A percentile compares a stretch with the other conserved stretches of the same genome.
These are phyloP conservation scores for Heterocephalus glaber DNA, from an alignment of 2,113 vertebrate genomes.

Conservation along the genomic window DNA sequence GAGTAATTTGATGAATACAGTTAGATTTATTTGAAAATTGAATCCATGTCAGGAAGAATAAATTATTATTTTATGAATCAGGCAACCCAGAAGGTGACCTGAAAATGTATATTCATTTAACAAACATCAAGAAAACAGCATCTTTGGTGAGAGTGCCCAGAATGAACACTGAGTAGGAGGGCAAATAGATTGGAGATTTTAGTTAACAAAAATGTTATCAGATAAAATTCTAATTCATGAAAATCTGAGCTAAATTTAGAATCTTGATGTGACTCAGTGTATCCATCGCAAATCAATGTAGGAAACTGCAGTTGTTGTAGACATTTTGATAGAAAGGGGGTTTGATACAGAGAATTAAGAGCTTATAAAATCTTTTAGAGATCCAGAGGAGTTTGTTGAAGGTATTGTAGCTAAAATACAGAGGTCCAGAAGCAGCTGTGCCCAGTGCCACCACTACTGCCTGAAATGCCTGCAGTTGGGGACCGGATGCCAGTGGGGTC, in stretches of 20 bases:
- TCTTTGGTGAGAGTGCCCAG: background rate
- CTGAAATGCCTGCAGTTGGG: too few relatives aligned
- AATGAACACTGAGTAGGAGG: background rate
- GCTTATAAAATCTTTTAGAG: background rate
- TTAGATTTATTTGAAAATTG: conserved; percentile 8
- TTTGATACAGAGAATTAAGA: background rate
- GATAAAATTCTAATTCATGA: background rate
- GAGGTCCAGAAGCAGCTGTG: background rate
- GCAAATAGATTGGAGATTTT: background rate
- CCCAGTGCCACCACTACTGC: too few relatives aligned
- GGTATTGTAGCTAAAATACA: background rate
- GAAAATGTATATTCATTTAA: background rate
- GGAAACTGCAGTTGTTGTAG: background rate
- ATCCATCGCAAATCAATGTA: background rate
- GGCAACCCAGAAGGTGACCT: background rate
- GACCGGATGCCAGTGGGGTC: background rate
- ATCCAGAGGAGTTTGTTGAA: background rate
- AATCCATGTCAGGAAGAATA: background rate
- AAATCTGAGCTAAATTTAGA: conserved; percentile 23
- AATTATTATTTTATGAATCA: conserved; percentile 43
- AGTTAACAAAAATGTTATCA: background rate
- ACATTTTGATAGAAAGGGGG: background rate
- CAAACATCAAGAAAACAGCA: background rate
- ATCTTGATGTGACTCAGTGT: background rate
- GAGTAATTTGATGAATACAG: conserved; percentile 10